A percentile compares a stretch with the other conserved stretches of the same genome.
phyloP scores from a whole-genome alignment of 2,888 invertebrate species.

The Diogma glabrata region DNA sequence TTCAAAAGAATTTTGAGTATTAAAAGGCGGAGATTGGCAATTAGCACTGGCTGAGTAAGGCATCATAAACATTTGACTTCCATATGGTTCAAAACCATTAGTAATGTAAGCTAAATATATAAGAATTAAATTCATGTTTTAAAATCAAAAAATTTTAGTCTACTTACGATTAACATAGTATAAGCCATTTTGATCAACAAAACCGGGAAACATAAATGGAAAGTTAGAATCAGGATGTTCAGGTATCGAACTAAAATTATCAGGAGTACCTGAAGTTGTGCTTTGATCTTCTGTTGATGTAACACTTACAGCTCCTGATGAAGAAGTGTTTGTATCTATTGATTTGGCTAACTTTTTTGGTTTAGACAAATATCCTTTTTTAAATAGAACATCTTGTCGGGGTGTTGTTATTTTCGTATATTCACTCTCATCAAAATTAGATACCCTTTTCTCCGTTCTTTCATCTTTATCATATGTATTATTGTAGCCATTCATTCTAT shows the following conservation, averaged over 20 bases:
- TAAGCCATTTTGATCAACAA: constrained; percentile 40
- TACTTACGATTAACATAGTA: constrained; percentile 40
- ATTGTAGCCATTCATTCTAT: constrained; percentile 6
- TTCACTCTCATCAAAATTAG: constrained; percentile 30
- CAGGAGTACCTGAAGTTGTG: constrained; percentile 19
- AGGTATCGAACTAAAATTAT: constrained; percentile 18
- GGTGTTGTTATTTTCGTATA: constrained; percentile 59
- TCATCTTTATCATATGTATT: background rate
- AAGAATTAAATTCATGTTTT: background rate
- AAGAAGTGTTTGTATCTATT: constrained; percentile 18
- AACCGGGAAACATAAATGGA: constrained; percentile 26
- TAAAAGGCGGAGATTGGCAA: constrained; percentile 19
- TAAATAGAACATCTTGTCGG: constrained; percentile 56
- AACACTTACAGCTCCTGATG: constrained; percentile 20
- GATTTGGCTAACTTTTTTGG: constrained; percentile 17
- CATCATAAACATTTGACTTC: constrained; percentile 21
- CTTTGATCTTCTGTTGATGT: constrained; percentile 20
- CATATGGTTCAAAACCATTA: constrained; percentile 20
- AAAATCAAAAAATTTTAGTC: background rate
- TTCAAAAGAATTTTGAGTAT: constrained; percentile 17
- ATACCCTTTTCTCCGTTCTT: background rate
- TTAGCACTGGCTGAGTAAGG: constrained; percentile 16
- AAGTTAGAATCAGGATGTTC: constrained; percentile 18
- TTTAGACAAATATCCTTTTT: constrained; percentile 52
- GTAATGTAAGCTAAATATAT: constrained; percentile 16